Evolutionary conservation across 1,140 invertebrate species (phyloP), one percentile per base, ranked within the genome.

Genomic region (Ganaspis sp.): DNA sequence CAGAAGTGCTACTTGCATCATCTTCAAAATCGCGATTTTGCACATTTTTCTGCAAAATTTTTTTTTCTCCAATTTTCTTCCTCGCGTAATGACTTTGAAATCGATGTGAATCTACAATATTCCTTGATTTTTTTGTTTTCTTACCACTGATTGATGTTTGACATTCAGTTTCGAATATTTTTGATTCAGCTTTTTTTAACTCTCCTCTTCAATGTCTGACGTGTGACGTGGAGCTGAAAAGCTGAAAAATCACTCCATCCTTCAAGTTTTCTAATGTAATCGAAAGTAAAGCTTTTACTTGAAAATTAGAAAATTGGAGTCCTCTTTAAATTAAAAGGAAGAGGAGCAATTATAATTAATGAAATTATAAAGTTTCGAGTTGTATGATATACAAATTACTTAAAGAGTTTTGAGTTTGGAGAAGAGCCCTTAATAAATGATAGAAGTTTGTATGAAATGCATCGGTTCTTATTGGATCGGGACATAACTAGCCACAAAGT

Each of bases 51-150:
- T 6, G 23, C 5, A 26, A n/a, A 9, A n/a, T 21, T 34, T 45
- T 45, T 72, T 23, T 23, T 23, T 72, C 49, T 72, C 72, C 45
- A 73, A 21, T 73, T 58, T 73, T 73, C 72, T 11, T 17, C 49
- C 23, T 29, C 0, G 1, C 15, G 49, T 53, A 72, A 73, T 38
- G 6, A 37, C 64, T 42, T 45, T 1, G 42, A 72, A 72, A 45
- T 45, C 4, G 37, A 38, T 38, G 9, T 5, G 9, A 38, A 38
- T 38, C 9, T 38, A 38, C 4, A 38, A n/a, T n/a, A 5, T 11
- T 76, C 19, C 1, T 5, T 29, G 26, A 70, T 73, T 54, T 21
- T 12, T 49, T 73, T 73, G 17, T 29, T n/a, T 71, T 69, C 1
- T 12, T 1, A 29, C 40, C 21, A n/a, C 54, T 42, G 19, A 45